Evolutionary conservation across 2,113 vertebrate genomes (phyloP).

Genomic region (Argyrosomus japonicus): DNA sequence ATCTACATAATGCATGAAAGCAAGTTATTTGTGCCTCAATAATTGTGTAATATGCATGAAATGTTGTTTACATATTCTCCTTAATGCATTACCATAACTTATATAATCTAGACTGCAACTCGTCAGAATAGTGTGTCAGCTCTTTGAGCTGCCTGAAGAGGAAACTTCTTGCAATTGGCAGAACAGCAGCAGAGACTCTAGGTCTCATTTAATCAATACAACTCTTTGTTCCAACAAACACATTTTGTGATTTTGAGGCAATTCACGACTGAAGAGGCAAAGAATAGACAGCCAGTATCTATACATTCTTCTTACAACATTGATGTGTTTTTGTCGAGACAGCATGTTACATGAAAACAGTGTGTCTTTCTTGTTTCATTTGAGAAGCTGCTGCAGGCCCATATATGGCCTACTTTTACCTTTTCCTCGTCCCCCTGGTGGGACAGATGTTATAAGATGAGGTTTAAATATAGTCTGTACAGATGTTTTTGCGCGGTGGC

Average conservation of each 20-base stretch:
- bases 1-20: constrained; percentile 40
- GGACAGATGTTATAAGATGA: constrained; percentile 67
- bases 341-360: constrained; percentile 57
- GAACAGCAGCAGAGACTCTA: constrained; percentile 23
- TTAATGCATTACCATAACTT: background rate
- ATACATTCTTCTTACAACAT: constrained; percentile 18
- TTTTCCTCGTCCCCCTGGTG: constrained; percentile 63
- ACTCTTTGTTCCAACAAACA: constrained; percentile 29
- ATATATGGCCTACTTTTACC: constrained; percentile 79
- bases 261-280: constrained; percentile 4
- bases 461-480: constrained; percentile 77
- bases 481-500: constrained; percentile 70
- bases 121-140: background rate
- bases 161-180: constrained; percentile 3
- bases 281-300: constrained; percentile 12
- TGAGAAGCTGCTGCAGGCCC: constrained; percentile 72
- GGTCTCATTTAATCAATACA: constrained; percentile 49
- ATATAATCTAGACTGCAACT: constrained; percentile 15
- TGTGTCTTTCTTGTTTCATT: constrained; percentile 58
- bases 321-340: constrained; percentile 64
- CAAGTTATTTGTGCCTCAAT: constrained; percentile 15
- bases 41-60: constrained; percentile 29
- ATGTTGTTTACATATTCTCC: constrained; percentile 37
- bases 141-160: background rate
- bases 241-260: constrained; percentile 13